Evolutionary conservation across 2,113 vertebrate genomes (phyloP).

Genomic region (Austrofundulus limnaeus): DNA sequence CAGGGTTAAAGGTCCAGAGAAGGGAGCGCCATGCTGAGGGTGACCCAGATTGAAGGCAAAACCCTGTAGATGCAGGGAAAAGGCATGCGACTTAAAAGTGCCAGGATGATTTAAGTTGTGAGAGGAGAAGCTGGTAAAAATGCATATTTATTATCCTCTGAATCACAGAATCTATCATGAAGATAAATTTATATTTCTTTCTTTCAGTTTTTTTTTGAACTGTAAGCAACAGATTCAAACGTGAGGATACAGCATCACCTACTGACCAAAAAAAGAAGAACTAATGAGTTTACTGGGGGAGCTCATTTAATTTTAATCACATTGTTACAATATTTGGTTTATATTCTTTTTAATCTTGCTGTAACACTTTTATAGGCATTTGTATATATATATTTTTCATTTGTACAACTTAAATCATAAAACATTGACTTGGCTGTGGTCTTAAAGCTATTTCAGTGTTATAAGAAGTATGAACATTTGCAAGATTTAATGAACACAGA

Average conservation of each 20-base stretch:
- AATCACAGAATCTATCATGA: constrained; percentile 59
- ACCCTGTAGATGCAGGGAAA: constrained; percentile 37
- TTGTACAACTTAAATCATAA: too few relatives aligned
- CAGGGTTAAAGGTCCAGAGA: constrained; percentile 59
- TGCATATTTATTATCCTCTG: constrained; percentile 65
- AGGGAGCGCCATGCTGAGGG: constrained; percentile 40
- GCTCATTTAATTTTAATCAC: neutral
- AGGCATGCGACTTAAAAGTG: constrained; percentile 42
- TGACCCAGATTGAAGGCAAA: constrained; percentile 55
- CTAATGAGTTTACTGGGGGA: neutral
- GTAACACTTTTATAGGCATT: too few relatives aligned
- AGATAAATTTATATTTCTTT: constrained; percentile 69
- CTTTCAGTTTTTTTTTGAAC: too few relatives aligned
- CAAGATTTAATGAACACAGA: too few relatives aligned
- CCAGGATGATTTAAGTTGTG: constrained; percentile 60
- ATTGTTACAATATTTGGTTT: neutral
- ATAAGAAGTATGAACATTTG: too few relatives aligned
- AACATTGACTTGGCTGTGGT: too few relatives aligned
- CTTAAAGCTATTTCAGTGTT: too few relatives aligned
- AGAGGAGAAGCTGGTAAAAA: constrained; percentile 63
- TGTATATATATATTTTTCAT: too few relatives aligned
- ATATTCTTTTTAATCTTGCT: too few relatives aligned
- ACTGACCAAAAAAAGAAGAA: constrained; percentile 16
- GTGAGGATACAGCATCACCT: constrained; percentile 52
- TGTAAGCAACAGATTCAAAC: too few relatives aligned